Base-by-base conservation (phyloP, 2,888 invertebrate genomes). In the Hirudinaria manillensis region DNA sequence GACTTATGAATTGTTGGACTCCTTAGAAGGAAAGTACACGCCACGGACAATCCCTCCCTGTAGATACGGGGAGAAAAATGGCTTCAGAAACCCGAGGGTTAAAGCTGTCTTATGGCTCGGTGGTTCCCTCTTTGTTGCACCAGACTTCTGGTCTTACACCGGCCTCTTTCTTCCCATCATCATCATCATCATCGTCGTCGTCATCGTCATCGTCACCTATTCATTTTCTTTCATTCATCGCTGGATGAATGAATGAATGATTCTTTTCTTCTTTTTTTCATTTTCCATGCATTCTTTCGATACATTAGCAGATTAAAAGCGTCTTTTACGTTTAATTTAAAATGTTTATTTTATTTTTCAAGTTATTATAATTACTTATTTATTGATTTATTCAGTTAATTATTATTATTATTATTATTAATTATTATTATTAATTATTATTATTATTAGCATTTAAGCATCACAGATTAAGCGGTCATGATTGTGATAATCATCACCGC, bases 151-250 rank as follows among this genome's bases (percentile, higher is more conserved):
- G n/a, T 61, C 24, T 29, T 61, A 24, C 10, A 24, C 61, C 19
- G 29, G 24, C 61, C 61, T 27, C 61, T 61, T 29, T 27, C 61
- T 61, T 29, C 24, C 19, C 72, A 55, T 72, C 72, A 55, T 72
- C 72, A 55, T 72, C 72, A 72, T 55, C 53, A 55, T 72, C 53
- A 72, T 55, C 53, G 55, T 72, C 72, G 55, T 72, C 53, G 55
- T 72, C 72, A 55, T 72, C 53, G 29, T 72, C 72, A 29, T 72
- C 24, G 7, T 61, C 61, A 16, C 61, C 29, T 29, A 16, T 29
- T 61, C 61, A 16, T 7, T 61, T 29, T 27, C 61, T 10, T 29
- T 61, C 61, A n/a, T 29, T 61, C 61, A 61, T 10, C 61, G 45
- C 16, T 3, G 16, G 16, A 16, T 45, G 45, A 16, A 45, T n/a